Evolutionary conservation across 1,140 invertebrate species (phyloP).

Genomic region (Popillia japonica): DNA sequence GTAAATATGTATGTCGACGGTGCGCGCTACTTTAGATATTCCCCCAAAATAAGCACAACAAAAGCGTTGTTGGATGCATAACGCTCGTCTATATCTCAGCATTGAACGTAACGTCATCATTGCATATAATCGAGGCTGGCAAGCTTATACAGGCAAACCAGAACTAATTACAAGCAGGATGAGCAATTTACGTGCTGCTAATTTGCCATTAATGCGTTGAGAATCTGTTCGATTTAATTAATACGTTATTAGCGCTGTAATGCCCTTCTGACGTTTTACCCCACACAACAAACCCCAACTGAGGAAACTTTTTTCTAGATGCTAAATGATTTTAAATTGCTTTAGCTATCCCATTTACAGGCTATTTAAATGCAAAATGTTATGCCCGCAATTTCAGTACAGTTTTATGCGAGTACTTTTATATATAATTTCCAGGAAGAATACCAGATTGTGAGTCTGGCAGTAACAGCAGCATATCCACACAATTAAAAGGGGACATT

Average conservation of each 20-base stretch:
- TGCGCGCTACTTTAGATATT: background rate
- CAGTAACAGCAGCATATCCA: too few species aligned
- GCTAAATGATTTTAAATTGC: too few species aligned
- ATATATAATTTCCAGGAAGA: too few species aligned
- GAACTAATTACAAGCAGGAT: conserved; percentile 26
- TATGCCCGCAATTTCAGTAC: too few species aligned
- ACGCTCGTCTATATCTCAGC: background rate
- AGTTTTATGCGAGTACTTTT: too few species aligned
- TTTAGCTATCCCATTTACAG: too few species aligned
- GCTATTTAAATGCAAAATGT: too few species aligned
- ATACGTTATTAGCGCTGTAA: background rate
- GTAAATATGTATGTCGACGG: background rate
- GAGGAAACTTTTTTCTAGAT: too few species aligned
- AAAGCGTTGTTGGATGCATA: background rate
- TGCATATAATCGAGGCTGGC: background rate
- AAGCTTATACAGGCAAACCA: background rate
- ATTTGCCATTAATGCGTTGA: background rate
- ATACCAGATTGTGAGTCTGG: too few species aligned
- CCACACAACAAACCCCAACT: too few species aligned
- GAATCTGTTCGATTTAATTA: conserved; percentile 7
- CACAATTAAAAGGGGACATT: too few species aligned
- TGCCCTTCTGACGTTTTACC: background rate
- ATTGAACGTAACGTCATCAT: background rate
- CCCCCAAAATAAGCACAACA: background rate
- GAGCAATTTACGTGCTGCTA: background rate